phyloP scores from a whole-genome alignment of 2,797 vertebrate species.

The Hirundo rustica region DNA sequence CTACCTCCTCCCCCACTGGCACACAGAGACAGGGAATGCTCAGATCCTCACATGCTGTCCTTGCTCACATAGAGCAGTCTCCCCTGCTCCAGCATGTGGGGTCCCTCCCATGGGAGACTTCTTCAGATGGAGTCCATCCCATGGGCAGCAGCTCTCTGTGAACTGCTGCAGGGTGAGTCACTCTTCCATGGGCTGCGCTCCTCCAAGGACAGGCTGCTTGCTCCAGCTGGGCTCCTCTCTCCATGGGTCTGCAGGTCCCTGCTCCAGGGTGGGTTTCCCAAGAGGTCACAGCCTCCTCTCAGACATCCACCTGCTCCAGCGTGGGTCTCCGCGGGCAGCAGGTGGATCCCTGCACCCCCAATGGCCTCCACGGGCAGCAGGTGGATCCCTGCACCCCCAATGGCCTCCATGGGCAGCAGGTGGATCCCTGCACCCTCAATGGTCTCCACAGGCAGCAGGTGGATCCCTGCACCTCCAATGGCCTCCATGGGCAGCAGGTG shows the following conservation, averaged over 20 bases:
- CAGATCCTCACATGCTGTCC: neutral
- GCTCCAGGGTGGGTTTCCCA: neutral
- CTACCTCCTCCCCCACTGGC: too few relatives aligned
- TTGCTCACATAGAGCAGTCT: neutral
- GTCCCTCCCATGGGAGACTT: neutral
- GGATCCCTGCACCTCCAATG: too few relatives aligned
- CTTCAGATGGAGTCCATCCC: neutral
- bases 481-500: too few relatives aligned
- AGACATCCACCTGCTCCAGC: neutral
- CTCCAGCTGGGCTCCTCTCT: neutral
- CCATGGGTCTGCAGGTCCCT: neutral
- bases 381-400: too few relatives aligned
- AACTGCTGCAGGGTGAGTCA: neutral
- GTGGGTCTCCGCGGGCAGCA: neutral
- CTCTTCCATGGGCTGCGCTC: neutral
- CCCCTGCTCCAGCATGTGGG: neutral
- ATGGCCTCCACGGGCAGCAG: too few relatives aligned
- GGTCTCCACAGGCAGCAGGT: too few relatives aligned
- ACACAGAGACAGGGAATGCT: neutral
- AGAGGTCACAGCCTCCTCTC: neutral
- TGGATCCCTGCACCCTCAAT: neutral
- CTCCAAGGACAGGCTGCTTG: too few relatives aligned
- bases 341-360: neutral
- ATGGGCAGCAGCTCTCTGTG: neutral
- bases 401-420: neutral